phyloP scores from a whole-genome alignment of 2,888 invertebrate species.

The Callyntrura guangdongensis region DNA sequence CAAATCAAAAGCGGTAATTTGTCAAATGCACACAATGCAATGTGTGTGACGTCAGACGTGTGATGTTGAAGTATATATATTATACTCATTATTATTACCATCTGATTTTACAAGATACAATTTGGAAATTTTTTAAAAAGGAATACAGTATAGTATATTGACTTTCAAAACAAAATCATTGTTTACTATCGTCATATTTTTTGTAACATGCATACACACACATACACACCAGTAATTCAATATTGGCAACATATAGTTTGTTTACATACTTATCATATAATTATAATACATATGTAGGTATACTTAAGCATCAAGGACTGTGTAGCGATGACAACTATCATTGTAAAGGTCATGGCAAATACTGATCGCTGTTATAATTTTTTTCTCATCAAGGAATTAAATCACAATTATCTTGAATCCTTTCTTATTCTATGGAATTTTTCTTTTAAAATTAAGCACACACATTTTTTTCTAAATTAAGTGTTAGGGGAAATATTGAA shows the following conservation, averaged over 20 bases:
- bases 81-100: background rate
- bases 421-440: background rate
- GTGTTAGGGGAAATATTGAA: background rate
- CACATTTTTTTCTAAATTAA: background rate
- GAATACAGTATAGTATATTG: background rate
- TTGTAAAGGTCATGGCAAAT: constrained; percentile 63
- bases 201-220: background rate
- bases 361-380: constrained; percentile 54
- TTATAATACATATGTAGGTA: background rate
- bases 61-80: background rate
- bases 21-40: background rate
- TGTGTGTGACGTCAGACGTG: no score
- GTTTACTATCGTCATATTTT: background rate
- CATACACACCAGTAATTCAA: background rate
- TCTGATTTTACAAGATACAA: background rate
- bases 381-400: constrained; percentile 17
- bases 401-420: constrained; percentile 1
- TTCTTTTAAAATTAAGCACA: no score
- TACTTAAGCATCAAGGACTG: background rate
- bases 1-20: background rate
- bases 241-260: constrained; percentile 26
- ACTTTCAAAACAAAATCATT: constrained; percentile 6
- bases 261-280: background rate
- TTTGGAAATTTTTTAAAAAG: background rate
- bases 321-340: background rate